These are phyloP conservation scores for Cavia porcellus DNA, from an alignment of 2,113 vertebrate species.

Conservation along the genomic window DNA sequence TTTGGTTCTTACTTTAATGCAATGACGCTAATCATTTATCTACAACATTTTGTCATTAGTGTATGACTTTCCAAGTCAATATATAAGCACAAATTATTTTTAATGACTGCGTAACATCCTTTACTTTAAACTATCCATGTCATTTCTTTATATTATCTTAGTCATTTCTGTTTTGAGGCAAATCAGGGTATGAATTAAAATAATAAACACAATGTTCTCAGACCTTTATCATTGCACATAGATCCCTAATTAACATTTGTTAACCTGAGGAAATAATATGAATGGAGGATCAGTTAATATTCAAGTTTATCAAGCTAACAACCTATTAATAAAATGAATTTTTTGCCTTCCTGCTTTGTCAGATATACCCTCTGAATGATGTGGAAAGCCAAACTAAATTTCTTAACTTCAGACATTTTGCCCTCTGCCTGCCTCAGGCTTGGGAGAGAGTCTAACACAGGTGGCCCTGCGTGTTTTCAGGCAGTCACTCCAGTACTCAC, in stretches of 20 bases:
- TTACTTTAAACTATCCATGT: not conserved
- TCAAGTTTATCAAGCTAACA: not conserved
- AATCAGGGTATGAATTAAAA: not conserved
- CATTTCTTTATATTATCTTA: not conserved
- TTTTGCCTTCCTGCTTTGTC: not conserved
- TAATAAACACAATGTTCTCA: not conserved
- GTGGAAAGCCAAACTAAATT: not conserved
- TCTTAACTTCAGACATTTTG: not conserved
- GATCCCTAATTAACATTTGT: not conserved
- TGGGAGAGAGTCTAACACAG: not conserved
- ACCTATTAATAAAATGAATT: not conserved
- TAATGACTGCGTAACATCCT: not conserved
- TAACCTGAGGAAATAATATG: not conserved
- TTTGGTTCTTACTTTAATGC: not conserved
- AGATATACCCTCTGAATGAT: not conserved
- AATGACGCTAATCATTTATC: not conserved
- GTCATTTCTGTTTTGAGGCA: not conserved
- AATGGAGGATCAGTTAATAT: not conserved
- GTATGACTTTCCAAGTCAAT: slow-evolving; percentile 4
- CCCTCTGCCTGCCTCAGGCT: not conserved
- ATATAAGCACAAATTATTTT: not conserved
- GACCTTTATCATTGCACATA: not conserved
- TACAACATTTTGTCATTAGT: not conserved
- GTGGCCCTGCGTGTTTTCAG: not conserved
- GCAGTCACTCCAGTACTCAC: not conserved